Base-by-base conservation (phyloP, 2,113 vertebrate genomes). In the Epinephelus cyanopodus region DNA sequence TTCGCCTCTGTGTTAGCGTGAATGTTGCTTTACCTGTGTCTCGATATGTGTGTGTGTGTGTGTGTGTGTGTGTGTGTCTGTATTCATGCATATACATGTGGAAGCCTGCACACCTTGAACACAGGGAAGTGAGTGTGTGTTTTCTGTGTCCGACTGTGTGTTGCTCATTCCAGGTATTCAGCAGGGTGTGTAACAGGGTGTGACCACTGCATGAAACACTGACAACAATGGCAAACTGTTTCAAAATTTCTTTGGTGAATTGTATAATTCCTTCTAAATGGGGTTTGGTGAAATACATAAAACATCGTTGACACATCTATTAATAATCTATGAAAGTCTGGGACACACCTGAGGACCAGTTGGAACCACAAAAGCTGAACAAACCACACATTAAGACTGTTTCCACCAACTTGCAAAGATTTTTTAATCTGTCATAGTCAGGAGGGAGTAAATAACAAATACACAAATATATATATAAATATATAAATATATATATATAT, bases 111-210 rank as follows among this genome's bases (percentile, higher is more conserved):
- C 53, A 50, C 68, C 25, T 75, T 60, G 25, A 53, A 58, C 64
- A 10, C 69, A 54, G 66, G 37, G 56, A 71, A 57, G 50, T 52
- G 67, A 66, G 33, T 73, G 79, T 74, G 74, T 68, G 68, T 45
- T 45, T 8, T 45, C 42, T 9, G 42, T 27, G 3, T 75, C 48
- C 0, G 17, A 67, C 64, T 39, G 68, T 57, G 64, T 42, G 64
- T 42, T 33, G 69, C 67, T 86, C 58, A 68, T 64, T 79, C 60
- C 64, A 85, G 79, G 14, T 73, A 75, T 81, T 77, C 66, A 82
- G 33, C 75, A 17, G 84, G 86, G 86, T 77, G 88, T 84, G 82
- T 77, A 58, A 23, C 66, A 71, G 82, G 23, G 86, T 42, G 80
- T 81, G 86, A 79, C 58, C 21, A 5, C 79, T 29, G 58, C 58